Base-by-base conservation (phyloP, 2,888 invertebrate species). In the Lasioglossum pauxillum region DNA sequence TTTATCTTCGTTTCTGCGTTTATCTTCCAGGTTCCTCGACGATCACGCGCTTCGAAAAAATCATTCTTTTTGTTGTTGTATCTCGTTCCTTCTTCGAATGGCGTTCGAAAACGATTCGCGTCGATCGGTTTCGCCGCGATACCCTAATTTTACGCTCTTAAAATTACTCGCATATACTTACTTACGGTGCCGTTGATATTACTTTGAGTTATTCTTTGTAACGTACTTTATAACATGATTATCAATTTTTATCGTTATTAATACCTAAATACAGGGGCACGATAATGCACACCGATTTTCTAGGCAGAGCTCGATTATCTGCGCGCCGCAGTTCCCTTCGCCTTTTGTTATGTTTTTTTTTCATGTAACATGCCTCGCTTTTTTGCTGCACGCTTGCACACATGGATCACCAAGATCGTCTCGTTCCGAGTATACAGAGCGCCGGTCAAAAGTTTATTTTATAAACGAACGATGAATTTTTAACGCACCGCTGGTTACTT, bases 101-200 rank as follows among this genome's bases (percentile, higher is more conserved):
- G 84, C 83, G 82, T 84, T 81, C 41, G 41, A 41, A 78, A 84
- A 90, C 85, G 80, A 87, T 86, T 84, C 85, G 67, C 78, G 78
- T 87, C 82, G 75, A 80, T 75, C 75, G 74, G 67, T 75, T 75
- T 46, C 71, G 89, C 76, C 75, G 69, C 72, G 88, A 91, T 93
- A 90, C 89, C 92, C 90, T 94, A 90, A 53, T 80, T 93, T 71
- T 93, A 93, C 92, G 93, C 92, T 92, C 93, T 94, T 94, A 94
- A 93, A 93, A 94, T 94, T 94, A 94, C 91, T 93, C 92, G 89
- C 93, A 93, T 94, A 94, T 93, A 94, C 93, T 95, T 94, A 94
- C 94, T 94, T 94, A 93, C 92, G 93, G 92, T 93, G 93, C 94
- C 94, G 93, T 93, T 93, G 94, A 94, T 94, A 94, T 94, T 94